A percentile compares a stretch with the other conserved stretches of the same genome.
phyloP scores from a whole-genome alignment of 2,113 vertebrate species.

The Gila orcuttii region DNA sequence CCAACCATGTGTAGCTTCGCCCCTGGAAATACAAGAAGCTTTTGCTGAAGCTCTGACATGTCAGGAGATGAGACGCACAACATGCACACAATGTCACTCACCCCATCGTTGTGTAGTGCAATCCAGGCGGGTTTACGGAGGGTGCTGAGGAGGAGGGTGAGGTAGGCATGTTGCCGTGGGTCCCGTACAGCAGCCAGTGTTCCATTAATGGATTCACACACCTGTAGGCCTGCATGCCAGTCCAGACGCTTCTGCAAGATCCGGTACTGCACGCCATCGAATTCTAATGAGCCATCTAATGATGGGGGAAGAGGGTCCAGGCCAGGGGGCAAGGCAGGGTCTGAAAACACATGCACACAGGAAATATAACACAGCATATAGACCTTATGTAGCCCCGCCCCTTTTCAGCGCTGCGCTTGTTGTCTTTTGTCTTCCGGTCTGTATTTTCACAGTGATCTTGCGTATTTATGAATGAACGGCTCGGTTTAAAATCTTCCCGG shows the following conservation, averaged over 20 bases:
- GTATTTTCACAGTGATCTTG: too few species aligned
- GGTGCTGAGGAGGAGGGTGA: conserved; percentile 83
- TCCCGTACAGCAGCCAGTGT: conserved; percentile 80
- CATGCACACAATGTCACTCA: conserved; percentile 65
- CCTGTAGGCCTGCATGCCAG: conserved; percentile 88
- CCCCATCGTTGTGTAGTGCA: conserved; percentile 85
- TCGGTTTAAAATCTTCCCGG: too few species aligned
- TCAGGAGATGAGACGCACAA: background rate
- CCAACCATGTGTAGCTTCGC: conserved; percentile 85
- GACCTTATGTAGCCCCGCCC: too few species aligned
- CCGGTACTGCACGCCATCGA: conserved; percentile 86
- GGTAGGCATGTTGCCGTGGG: conserved; percentile 89
- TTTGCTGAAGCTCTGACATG: background rate
- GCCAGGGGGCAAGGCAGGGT: conserved; percentile 60
- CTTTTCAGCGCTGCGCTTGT: too few species aligned
- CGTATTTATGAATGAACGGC: too few species aligned
- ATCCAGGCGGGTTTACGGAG: conserved; percentile 87
- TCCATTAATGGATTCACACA: conserved; percentile 88
- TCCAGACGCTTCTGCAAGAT: conserved; percentile 87
- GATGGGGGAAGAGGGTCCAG: conserved; percentile 73
- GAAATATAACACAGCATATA: background rate
- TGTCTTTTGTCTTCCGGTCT: too few species aligned
- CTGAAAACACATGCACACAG: conserved; percentile 54
- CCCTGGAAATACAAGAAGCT: conserved; percentile 61
- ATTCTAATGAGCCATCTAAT: conserved; percentile 78